A percentile compares a stretch with the other conserved stretches of the same genome.
Evolutionary conservation across 2,888 invertebrate species (phyloP).

Genomic region (Lasioglossum malachurum): DNA sequence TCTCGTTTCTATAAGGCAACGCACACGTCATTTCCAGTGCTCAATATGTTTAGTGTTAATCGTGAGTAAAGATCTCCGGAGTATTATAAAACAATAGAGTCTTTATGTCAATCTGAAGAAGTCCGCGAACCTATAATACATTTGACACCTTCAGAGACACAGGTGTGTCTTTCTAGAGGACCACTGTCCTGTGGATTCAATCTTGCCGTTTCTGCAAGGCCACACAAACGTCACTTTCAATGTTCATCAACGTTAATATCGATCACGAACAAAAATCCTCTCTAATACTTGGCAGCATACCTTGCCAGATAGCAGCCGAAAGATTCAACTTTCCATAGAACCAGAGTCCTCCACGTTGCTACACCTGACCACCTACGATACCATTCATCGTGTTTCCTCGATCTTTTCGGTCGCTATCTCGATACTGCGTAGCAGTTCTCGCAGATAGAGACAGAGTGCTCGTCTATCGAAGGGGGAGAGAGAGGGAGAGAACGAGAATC

Average conservation of each 20-base stretch:
- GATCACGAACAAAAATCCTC: not conserved
- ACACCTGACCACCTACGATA: not conserved
- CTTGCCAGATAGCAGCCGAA: not conserved
- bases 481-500: conserved; percentile 61
- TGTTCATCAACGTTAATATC: not conserved
- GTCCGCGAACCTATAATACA: not conserved
- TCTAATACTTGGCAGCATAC: not conserved
- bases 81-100: not conserved
- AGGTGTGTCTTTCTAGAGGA: not conserved
- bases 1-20: not conserved
- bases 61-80: not conserved
- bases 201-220: not conserved
- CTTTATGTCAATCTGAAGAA: not conserved
- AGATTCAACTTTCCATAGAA: not conserved
- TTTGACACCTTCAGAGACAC: not conserved
- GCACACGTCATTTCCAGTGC: not conserved
- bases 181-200: not conserved
- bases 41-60: not conserved
- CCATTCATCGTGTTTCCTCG: conserved; percentile 22
- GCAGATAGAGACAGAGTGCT: not conserved
- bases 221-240: not conserved
- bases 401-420: conserved; percentile 40
- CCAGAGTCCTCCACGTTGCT: not conserved
- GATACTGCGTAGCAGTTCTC: conserved; percentile 56
- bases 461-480: not conserved